Base-by-base conservation (phyloP, 2,797 vertebrate genomes). In the Epinephelus malabaricus region DNA sequence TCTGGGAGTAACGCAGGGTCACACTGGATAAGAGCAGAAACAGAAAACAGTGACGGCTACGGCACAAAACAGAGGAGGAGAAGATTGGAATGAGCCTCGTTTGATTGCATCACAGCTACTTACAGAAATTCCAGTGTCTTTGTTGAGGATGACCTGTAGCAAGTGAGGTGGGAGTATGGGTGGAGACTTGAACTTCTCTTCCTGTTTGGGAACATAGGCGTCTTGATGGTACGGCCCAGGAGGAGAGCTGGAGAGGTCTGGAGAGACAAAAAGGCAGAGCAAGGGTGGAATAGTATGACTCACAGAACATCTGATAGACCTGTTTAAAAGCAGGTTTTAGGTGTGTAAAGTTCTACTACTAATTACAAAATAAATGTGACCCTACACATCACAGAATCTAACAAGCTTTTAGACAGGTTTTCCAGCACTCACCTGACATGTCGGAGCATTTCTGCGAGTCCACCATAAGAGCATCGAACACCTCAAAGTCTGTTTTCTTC, bases 401-500 rank as follows among this genome's bases (percentile, higher is more conserved):
- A 40, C 21, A 34, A 9, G 23, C 34, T 2, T 11, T 30, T 6
- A 30, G 27, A 54, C 30, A 18, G 0, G 6, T 17, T 3, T 11
- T 5, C 51, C 19, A 45, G 19, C 25, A 89, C 96, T 82, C 91
- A 99, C 98, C 98, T 90, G 98, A 99, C 94, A 97, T 82, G 66
- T 99, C 98, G 0, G 98, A 99, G 88, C 96, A 97, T 85, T 99
- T 99, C 54, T 98, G 97, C 1, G 98, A 99, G 93, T 99, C 98
- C 87, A 99, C 98, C 98, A 99, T 98, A 68, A 99, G 96, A 67
- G 98, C 98, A 82, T 99, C 98, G 3, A 99, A 99, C 59, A 99
- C 98, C 95, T 99, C 98, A 89, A 99, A 99, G 95, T 99, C 98
- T 0, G 98, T 99, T 93, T 97, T 98, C 96, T 97, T 98, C 95